phyloP scores from a whole-genome alignment of 1,140 invertebrate genomes.

The Chionoecetes opilio region DNA sequence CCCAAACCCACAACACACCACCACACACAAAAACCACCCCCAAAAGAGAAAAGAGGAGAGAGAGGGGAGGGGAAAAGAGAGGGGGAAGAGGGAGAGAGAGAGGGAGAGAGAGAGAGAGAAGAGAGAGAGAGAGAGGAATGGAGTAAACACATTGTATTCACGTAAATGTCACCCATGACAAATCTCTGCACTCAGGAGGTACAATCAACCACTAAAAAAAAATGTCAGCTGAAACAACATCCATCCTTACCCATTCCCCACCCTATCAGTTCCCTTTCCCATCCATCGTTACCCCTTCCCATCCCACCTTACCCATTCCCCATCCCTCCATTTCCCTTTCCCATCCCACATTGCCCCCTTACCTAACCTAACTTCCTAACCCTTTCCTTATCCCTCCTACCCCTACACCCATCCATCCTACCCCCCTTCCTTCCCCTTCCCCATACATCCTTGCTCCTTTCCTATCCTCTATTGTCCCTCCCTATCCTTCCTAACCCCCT shows the following conservation, averaged over 20 bases:
- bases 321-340: background rate
- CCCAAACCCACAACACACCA: too few species aligned
- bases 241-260: background rate
- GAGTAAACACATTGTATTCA: background rate
- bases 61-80: background rate
- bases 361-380: too few species aligned
- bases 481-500: background rate
- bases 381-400: too few species aligned
- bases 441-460: too few species aligned
- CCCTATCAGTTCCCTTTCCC: background rate
- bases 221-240: background rate
- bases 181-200: background rate
- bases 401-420: too few species aligned
- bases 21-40: too few species aligned
- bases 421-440: too few species aligned
- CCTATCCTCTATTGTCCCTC: too few species aligned
- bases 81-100: background rate
- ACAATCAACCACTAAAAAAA: too few species aligned
- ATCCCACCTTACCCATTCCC: background rate
- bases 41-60: too few species aligned
- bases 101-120: background rate
- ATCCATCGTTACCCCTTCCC: background rate
- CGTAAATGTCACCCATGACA: background rate
- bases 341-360: background rate
- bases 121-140: background rate